phyloP scores from a whole-genome alignment of 2,888 invertebrate genomes.

The Dendrolimus pini region DNA sequence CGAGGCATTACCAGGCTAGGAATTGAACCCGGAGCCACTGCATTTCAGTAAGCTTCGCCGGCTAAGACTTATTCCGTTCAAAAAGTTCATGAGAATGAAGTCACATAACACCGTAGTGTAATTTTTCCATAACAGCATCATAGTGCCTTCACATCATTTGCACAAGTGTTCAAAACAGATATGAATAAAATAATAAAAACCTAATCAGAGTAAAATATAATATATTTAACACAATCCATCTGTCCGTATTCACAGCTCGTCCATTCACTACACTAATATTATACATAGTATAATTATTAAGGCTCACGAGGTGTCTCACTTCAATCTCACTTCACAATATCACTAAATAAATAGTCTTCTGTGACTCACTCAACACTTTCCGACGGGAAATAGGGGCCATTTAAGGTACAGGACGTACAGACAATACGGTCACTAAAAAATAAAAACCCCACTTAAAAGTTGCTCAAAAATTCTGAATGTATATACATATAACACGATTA shows the following conservation, averaged over 20 bases:
- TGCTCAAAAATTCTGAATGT: too few species aligned
- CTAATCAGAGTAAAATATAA: conserved; percentile 23
- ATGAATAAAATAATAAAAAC: conserved; percentile 31
- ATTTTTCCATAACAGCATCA: too few species aligned
- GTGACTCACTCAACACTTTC: conserved; percentile 2
- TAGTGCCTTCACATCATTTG: conserved; percentile 49
- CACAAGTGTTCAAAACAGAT: conserved; percentile 28
- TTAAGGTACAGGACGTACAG: neutral
- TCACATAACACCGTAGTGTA: too few species aligned
- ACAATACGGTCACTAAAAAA: neutral
- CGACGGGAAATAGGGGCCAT: neutral
- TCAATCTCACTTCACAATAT: conserved; percentile 1
- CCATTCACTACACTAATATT: conserved; percentile 50
- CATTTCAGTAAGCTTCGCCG: too few species aligned
- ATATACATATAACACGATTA: too few species aligned
- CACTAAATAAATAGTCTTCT: conserved; percentile 1
- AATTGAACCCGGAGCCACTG: too few species aligned
- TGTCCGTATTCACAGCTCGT: conserved; percentile 55
- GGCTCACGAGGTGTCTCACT: conserved; percentile 33
- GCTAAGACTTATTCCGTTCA: too few species aligned
- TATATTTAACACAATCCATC: conserved; percentile 44
- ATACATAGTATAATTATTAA: conserved; percentile 65
- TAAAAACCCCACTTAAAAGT: too few species aligned
- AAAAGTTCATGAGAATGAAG: too few species aligned
- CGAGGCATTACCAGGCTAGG: too few species aligned